A percentile compares a stretch with the other conserved stretches of the same genome.
Conservation (phyloP, 2,797 vertebrate species). For the Phoeniculus purpureus region DNA sequence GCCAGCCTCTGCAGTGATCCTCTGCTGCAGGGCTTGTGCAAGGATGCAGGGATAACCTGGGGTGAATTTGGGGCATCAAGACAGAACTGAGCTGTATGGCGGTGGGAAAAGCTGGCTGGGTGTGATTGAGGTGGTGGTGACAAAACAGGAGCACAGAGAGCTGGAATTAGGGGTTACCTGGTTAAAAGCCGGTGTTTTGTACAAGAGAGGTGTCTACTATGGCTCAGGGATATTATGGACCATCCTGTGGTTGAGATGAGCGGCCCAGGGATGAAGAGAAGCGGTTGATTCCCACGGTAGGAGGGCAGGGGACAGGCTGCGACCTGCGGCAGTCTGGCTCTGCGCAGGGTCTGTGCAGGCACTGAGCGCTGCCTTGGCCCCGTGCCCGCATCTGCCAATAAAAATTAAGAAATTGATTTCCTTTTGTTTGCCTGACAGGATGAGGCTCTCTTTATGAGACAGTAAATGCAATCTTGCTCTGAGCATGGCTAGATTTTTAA, state of each 20-base stretch:
- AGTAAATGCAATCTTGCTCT: constrained; percentile 76
- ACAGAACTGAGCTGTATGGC: not conserved
- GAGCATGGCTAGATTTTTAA: constrained; percentile 76
- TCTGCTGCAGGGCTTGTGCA: not conserved
- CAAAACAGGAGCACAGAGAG: fast-evolving
- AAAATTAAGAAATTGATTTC: constrained; percentile 84
- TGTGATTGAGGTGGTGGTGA: fast-evolving
- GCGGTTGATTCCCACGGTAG: not conserved
- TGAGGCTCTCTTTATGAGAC: constrained; percentile 74
- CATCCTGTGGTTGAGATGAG: not conserved
- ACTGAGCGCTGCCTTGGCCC: constrained; percentile 49
- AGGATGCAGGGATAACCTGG: not conserved
- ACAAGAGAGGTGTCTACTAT: not conserved
- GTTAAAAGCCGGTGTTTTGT: not conserved
- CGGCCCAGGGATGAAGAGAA: not conserved
- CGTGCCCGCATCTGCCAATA: constrained; percentile 74
- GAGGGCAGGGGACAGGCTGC: not conserved
- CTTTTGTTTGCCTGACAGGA: constrained; percentile 79
- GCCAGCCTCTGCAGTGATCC: not conserved
- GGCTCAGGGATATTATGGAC: not conserved
- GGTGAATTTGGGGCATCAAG: not conserved
- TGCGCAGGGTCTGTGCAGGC: not conserved
- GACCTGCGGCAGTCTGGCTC: not conserved
- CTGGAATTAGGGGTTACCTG: not conserved
- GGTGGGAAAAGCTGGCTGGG: not conserved